Evolutionary conservation across 2,888 invertebrate species (phyloP).

Genomic region (Philaethria dido): DNA sequence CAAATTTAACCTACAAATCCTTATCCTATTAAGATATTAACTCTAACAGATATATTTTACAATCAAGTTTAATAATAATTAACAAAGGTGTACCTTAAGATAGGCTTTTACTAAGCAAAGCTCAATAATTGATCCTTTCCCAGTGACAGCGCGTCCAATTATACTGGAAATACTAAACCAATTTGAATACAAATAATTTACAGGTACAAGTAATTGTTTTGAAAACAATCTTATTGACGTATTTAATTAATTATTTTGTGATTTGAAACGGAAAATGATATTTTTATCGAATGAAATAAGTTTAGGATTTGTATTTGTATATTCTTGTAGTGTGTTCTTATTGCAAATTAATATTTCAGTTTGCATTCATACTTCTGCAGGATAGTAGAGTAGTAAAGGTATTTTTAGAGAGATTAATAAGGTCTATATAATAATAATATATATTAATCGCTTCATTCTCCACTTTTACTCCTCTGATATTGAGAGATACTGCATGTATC

Average conservation of each 20-base stretch:
- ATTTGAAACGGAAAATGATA: neutral
- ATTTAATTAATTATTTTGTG: constrained; percentile 3
- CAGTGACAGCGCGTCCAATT: constrained; percentile 57
- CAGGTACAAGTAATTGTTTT: constrained; percentile 38
- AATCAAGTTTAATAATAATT: constrained; percentile 6
- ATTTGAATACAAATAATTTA: constrained; percentile 49
- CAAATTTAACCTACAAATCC: neutral
- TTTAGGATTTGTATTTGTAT: no score
- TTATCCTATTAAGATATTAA: neutral
- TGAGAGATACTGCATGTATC: no score
- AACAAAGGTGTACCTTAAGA: neutral
- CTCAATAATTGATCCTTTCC: constrained; percentile 46
- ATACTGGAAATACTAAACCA: constrained; percentile 54
- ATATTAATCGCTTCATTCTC: no score
- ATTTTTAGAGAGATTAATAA: no score
- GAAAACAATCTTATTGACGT: constrained; percentile 33
- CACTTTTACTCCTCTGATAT: no score
- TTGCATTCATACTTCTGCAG: no score
- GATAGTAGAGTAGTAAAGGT: no score
- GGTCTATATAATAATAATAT: no score
- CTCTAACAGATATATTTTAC: neutral
- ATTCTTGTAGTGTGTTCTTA: no score
- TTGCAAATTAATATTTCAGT: no score
- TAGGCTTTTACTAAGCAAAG: constrained; percentile 15
- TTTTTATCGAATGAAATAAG: neutral